phyloP scores from a whole-genome alignment of 2,888 invertebrate species.

The Platerodrilus igneus region DNA sequence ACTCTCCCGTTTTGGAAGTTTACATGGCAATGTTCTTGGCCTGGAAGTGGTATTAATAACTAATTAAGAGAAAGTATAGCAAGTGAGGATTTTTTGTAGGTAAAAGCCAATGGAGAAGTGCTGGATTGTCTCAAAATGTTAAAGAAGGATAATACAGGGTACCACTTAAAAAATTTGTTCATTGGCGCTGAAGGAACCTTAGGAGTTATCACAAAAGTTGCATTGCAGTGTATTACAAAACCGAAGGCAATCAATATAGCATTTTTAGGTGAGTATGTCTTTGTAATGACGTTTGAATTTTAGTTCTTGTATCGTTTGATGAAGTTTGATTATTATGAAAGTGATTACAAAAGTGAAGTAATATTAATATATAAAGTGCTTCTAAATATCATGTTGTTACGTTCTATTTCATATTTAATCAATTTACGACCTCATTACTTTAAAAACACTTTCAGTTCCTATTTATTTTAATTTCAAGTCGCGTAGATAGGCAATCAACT shows the following conservation, averaged over 20 bases:
- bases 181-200: conserved; percentile 97
- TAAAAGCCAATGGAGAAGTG: conserved; percentile 77
- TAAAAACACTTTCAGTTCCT: no score
- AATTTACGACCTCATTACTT: no score
- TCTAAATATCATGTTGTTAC: no score
- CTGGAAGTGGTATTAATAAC: conserved; percentile 79
- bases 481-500: no score
- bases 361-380: no score
- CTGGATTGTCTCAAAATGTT: conserved; percentile 78
- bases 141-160: conserved; percentile 96
- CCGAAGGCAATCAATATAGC: conserved; percentile 78
- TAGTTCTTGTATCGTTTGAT: background rate
- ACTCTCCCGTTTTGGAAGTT: conserved; percentile 85
- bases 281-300: background rate
- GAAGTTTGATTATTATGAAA: no score
- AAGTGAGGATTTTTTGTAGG: conserved; percentile 54
- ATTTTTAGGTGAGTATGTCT: conserved; percentile 63
- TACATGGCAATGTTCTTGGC: conserved; percentile 87
- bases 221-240: conserved; percentile 79
- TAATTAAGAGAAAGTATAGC: conserved; percentile 1
- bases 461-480: no score
- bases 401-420: no score
- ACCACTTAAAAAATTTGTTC: conserved; percentile 92
- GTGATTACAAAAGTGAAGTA: no score
- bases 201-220: conserved; percentile 87